Evolutionary conservation across 2,888 invertebrate genomes (phyloP).

Genomic region (Morpho achilles): DNA sequence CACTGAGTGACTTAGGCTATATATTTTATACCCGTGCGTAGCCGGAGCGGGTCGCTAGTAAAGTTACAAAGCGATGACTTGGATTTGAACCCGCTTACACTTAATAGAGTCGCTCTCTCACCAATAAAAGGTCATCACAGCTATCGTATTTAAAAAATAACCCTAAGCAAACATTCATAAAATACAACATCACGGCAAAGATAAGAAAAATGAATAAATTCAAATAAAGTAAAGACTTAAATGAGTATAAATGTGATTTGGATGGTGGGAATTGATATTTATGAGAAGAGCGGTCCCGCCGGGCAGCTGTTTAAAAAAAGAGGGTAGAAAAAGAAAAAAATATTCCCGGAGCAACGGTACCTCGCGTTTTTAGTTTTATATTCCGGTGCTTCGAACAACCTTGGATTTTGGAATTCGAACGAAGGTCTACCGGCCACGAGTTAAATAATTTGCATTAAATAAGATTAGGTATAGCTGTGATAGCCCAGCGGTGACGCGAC

Average conservation of each 20-base stretch:
- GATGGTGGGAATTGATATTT: slow-evolving; percentile 75
- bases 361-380: slow-evolving; percentile 13
- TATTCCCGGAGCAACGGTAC: slow-evolving; percentile 17
- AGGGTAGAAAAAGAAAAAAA: slow-evolving; percentile 16
- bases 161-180: too few relatives aligned
- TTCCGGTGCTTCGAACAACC: slow-evolving; percentile 5
- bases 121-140: too few relatives aligned
- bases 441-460: neutral
- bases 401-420: slow-evolving; percentile 3
- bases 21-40: too few relatives aligned
- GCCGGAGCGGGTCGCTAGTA: too few relatives aligned
- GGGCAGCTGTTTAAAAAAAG: slow-evolving; percentile 25
- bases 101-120: too few relatives aligned
- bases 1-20: too few relatives aligned
- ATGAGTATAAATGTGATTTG: slow-evolving; percentile 72
- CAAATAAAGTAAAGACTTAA: slow-evolving; percentile 48
- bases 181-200: neutral
- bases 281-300: slow-evolving; percentile 49
- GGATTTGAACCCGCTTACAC: too few relatives aligned
- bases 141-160: too few relatives aligned
- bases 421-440: neutral
- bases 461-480: too few relatives aligned
- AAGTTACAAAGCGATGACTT: too few relatives aligned
- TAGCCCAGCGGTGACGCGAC: too few relatives aligned
- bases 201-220: slow-evolving; percentile 25